Evolutionary conservation across 2,797 vertebrate species (phyloP).

Genomic region (Danio jaintianensis): DNA sequence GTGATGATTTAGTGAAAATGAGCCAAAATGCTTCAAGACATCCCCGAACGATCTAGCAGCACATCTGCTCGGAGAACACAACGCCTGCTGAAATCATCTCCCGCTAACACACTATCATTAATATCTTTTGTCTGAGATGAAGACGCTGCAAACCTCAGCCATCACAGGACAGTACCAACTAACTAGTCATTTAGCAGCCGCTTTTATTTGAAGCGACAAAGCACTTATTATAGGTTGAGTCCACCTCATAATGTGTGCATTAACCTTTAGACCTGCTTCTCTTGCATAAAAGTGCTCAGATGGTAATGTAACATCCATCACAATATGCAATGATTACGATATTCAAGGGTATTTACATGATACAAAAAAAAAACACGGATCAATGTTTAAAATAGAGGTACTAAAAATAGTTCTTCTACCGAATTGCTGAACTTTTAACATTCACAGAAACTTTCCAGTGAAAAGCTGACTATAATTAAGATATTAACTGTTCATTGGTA

Average conservation of each 20-base stretch:
- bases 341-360: not conserved
- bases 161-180: not conserved
- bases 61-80: conserved; percentile 47
- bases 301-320: not conserved
- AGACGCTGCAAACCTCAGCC: not conserved
- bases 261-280: conserved; percentile 4
- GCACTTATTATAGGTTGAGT: not conserved
- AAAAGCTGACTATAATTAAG: too few species aligned
- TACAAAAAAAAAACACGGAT: not conserved
- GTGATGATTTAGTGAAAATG: conserved; percentile 49
- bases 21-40: conserved; percentile 54
- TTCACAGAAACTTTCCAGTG: too few species aligned
- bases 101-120: not conserved
- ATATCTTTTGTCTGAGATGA: conserved; percentile 3
- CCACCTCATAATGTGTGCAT: not conserved
- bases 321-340: not conserved
- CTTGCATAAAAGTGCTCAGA: conserved; percentile 6
- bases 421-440: too few species aligned
- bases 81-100: not conserved
- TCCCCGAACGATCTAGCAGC: conserved; percentile 43
- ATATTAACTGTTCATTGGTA: too few species aligned
- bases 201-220: conserved; percentile 14
- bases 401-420: too few species aligned
- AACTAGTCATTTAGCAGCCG: conserved; percentile 7
- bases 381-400: too few species aligned